Evolutionary conservation across 2,113 vertebrate genomes (phyloP), one percentile per base, ranked within the genome.

Genomic region (Sorex fumeus): DNA sequence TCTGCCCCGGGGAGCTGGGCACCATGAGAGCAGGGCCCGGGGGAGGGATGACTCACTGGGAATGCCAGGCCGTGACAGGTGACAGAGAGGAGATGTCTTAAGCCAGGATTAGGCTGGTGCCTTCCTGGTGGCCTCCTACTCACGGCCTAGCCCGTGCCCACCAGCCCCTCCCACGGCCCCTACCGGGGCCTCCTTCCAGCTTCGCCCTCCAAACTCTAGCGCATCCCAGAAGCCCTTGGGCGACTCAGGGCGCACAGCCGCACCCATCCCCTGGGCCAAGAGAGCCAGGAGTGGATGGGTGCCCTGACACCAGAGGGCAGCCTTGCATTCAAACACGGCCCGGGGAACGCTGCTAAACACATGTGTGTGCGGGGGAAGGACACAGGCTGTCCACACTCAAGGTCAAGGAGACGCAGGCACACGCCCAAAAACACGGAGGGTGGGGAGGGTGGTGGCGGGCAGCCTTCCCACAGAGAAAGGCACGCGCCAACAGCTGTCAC

Each of bases 41-140:
- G 50, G 47, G 47, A 50, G 10, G 30, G 76, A 62, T 94, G 71
- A 88, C 76, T 86, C 79, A 62, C 34, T 40, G 67, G 30, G 81
- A 57, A 81, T 50, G 80, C 53, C 84, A 70, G 87, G 15, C 45
- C 4, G 15, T 60, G 90, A 93, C 95, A 95, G 87, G 69, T 88
- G 40, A 80, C 84, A 79, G 80, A 36, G 16, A 30, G n/a, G 16
- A 62, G 69, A 72, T 57, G 43, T 62, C 62, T 70, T 83, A 92
- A 93, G 72, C 86, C 70, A n/a, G 76, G 88, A 88, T 95, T 71
- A 92, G 76, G 80, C 10, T 66, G 69, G 86, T 88, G 30, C 30
- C 92, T 88, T 84, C 71, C 78, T 53, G n/a, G 87, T 36, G 76
- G 70, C 75, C 87, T 70, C 81, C 76, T 19, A 78, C 45, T 84